A percentile compares a stretch with the other conserved stretches of the same genome.
phyloP scores from a whole-genome alignment of 1,140 invertebrate species.

The Phocides pigmalion region DNA sequence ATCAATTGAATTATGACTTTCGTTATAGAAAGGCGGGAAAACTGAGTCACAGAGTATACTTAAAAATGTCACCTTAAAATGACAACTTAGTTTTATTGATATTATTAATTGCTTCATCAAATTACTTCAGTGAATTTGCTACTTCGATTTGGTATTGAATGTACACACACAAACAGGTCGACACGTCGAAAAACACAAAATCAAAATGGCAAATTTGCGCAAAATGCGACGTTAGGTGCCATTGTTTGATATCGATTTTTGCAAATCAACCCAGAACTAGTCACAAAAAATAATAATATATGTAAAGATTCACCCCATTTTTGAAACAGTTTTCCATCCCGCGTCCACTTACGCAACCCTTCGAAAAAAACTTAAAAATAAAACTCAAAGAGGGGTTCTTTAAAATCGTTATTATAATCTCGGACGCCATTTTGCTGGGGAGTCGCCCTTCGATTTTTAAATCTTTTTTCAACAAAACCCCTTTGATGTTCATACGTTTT shows the following conservation, averaged over 20 bases:
- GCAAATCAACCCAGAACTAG: not conserved
- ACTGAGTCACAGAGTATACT: too few species aligned
- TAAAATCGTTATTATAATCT: conserved; percentile 84
- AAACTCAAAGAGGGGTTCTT: conserved; percentile 68
- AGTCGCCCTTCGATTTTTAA: conserved; percentile 79
- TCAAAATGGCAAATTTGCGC: too few species aligned
- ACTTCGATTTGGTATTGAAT: too few species aligned
- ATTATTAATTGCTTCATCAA: too few species aligned
- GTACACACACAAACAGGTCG: too few species aligned
- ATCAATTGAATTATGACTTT: too few species aligned
- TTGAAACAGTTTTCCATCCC: conserved; percentile 67
- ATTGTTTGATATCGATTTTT: conserved; percentile 16
- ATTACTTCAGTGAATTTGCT: too few species aligned
- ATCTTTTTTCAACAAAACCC: conserved; percentile 76
- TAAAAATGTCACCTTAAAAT: too few species aligned
- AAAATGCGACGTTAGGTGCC: too few species aligned
- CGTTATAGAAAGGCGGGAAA: too few species aligned
- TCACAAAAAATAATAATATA: conserved; percentile 10
- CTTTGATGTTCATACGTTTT: conserved; percentile 80
- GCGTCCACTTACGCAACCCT: conserved; percentile 78
- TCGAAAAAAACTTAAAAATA: conserved; percentile 68
- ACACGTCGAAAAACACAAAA: too few species aligned
- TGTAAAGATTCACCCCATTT: conserved; percentile 62
- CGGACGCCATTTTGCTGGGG: conserved; percentile 78
- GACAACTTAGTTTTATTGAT: too few species aligned